These are phyloP conservation scores for Diprion similis DNA, from an alignment of 1,140 invertebrate species.

Conservation along the genomic window DNA sequence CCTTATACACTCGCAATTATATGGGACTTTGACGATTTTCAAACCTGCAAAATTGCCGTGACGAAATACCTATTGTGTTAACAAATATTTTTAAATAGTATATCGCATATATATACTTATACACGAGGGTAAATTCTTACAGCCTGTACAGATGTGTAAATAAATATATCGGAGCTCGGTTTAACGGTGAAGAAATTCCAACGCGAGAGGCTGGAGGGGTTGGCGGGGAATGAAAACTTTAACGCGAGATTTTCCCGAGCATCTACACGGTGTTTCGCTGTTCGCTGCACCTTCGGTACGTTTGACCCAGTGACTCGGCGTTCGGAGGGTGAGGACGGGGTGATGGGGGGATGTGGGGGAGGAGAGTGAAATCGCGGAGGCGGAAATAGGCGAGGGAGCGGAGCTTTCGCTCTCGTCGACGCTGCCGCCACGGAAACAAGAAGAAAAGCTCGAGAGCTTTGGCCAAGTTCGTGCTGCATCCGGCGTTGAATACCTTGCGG, in stretches of 20 bases:
- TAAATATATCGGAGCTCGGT: no score
- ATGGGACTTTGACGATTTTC: background rate
- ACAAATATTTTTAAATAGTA: no score
- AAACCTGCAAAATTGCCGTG: no score
- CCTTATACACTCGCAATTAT: slow-evolving; percentile 13
- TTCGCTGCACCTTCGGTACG: slow-evolving; percentile 9
- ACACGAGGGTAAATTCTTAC: no score
- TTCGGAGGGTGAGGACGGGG: background rate
- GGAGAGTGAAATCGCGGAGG: slow-evolving; percentile 6
- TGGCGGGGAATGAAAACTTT: background rate
- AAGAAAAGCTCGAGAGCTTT: slow-evolving; percentile 22
- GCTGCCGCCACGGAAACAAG: slow-evolving; percentile 8
- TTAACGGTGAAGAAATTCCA: no score
- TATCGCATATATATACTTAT: no score
- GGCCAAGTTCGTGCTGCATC: slow-evolving; percentile 20
- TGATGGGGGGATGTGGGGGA: background rate
- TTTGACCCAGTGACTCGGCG: slow-evolving; percentile 23
- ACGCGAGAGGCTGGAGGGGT: background rate
- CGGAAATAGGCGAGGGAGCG: slow-evolving; percentile 15
- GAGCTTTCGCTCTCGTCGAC: slow-evolving; percentile 24
- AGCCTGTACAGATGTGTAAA: no score
- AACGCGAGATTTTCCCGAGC: background rate
- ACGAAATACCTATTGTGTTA: no score
- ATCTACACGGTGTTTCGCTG: background rate
- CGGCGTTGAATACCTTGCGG: slow-evolving; percentile 9